phyloP scores from a whole-genome alignment of 2,888 invertebrate species.

The Lathronympha strigana region DNA sequence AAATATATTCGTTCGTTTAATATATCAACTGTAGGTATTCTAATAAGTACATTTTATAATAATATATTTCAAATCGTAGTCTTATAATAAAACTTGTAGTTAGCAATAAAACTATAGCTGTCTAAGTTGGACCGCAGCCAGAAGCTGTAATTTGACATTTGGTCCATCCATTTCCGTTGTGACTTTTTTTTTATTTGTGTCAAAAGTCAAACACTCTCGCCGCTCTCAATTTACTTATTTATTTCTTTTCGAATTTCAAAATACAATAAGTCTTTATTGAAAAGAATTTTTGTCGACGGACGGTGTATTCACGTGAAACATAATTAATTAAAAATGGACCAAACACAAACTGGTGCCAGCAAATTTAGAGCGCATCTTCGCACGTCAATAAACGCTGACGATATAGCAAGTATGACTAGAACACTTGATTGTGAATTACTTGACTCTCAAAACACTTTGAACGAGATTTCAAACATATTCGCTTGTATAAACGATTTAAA shows the following conservation, averaged over 20 bases:
- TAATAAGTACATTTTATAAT: no score
- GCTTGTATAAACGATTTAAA: slow-evolving; percentile 50
- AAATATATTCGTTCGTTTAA: neutral
- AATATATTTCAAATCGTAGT: neutral
- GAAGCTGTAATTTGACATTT: neutral
- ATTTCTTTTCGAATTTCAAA: neutral
- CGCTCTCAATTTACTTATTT: neutral
- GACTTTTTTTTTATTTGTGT: neutral
- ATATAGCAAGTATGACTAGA: slow-evolving; percentile 68
- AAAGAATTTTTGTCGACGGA: no score
- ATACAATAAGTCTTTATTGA: neutral
- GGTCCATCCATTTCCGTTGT: neutral
- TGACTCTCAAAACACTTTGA: slow-evolving; percentile 69
- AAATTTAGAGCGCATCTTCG: slow-evolving; percentile 64
- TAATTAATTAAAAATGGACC: slow-evolving; percentile 48
- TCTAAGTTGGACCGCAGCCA: neutral
- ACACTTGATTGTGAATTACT: slow-evolving; percentile 66
- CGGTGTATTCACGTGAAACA: no score
- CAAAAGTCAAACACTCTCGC: neutral
- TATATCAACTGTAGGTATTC: no score
- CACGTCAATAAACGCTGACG: slow-evolving; percentile 64
- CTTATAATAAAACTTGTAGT: neutral
- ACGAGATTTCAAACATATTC: slow-evolving; percentile 66
- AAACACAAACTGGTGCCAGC: slow-evolving; percentile 43
- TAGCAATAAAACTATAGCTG: neutral